A percentile compares a stretch with the other conserved stretches of the same genome.
Evolutionary conservation across 2,113 vertebrate genomes (phyloP).

Genomic region (Strix uralensis): DNA sequence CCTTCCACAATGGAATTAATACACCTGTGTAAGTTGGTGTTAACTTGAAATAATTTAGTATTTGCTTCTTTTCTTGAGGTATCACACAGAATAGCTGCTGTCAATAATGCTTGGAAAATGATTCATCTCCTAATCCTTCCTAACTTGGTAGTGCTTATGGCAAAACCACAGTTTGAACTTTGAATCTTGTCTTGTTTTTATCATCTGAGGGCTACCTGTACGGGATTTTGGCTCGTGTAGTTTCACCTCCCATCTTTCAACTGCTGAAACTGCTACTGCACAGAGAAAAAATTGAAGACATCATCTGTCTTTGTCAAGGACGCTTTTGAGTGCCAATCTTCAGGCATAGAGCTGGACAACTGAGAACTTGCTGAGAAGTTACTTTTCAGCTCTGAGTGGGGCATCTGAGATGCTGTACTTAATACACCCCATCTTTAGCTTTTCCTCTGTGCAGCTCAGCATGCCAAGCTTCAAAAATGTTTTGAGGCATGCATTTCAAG

Average conservation of each 20-base stretch:
- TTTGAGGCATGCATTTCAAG: background rate
- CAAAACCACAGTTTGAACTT: background rate
- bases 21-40: background rate
- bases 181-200: background rate
- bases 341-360: background rate
- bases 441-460: background rate
- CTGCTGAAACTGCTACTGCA: background rate
- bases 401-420: background rate
- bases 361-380: background rate
- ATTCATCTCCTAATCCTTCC: background rate
- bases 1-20: background rate
- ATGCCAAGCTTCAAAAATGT: background rate
- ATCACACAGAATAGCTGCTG: background rate
- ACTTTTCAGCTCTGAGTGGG: background rate
- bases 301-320: background rate
- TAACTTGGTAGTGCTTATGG: background rate
- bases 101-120: background rate
- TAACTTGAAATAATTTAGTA: background rate
- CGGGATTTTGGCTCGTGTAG: background rate
- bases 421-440: background rate
- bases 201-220: background rate
- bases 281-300: background rate
- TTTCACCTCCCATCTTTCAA: background rate
- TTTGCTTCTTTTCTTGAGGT: background rate
- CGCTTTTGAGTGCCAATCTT: background rate